A percentile compares a stretch with the other conserved stretches of the same genome.
phyloP scores from a whole-genome alignment of 2,888 invertebrate species.

The Ganaspis brasiliensis region DNA sequence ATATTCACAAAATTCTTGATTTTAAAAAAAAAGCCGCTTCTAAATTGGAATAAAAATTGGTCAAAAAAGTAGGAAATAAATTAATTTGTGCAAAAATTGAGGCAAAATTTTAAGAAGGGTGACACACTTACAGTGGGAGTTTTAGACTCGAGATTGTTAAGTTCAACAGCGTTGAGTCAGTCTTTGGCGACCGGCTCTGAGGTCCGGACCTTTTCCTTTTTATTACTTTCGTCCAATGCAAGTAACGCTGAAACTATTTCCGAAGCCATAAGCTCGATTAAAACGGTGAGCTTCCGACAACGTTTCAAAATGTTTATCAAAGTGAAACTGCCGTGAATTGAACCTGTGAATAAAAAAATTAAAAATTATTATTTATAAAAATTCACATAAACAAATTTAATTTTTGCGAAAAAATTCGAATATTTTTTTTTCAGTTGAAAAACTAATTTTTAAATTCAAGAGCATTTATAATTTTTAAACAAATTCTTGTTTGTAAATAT shows the following conservation, averaged over 20 bases:
- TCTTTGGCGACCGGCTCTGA: slow-evolving; percentile 69
- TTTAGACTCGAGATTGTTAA: slow-evolving; percentile 54
- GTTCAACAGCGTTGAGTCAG: slow-evolving; percentile 63
- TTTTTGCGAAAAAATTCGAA: no score
- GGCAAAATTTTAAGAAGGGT: background rate
- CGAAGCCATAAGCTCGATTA: slow-evolving; percentile 56
- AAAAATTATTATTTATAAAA: background rate
- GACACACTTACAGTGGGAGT: slow-evolving; percentile 40
- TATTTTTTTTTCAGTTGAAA: no score
- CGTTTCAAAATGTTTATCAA: background rate
- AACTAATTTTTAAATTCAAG: no score
- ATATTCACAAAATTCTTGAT: no score
- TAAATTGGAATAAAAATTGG: no score
- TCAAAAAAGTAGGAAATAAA: no score
- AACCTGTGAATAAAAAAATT: background rate
- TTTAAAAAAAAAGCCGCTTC: no score
- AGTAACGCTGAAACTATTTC: slow-evolving; percentile 57
- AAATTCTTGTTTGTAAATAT: background rate
- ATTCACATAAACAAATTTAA: no score
- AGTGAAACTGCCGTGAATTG: background rate
- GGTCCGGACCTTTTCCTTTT: slow-evolving; percentile 68
- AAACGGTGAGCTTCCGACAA: slow-evolving; percentile 47
- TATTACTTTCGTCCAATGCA: slow-evolving; percentile 62
- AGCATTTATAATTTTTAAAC: no score
- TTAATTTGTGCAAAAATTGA: background rate